phyloP scores from a whole-genome alignment of 2,797 vertebrate species.

The Anabas testudineus region DNA sequence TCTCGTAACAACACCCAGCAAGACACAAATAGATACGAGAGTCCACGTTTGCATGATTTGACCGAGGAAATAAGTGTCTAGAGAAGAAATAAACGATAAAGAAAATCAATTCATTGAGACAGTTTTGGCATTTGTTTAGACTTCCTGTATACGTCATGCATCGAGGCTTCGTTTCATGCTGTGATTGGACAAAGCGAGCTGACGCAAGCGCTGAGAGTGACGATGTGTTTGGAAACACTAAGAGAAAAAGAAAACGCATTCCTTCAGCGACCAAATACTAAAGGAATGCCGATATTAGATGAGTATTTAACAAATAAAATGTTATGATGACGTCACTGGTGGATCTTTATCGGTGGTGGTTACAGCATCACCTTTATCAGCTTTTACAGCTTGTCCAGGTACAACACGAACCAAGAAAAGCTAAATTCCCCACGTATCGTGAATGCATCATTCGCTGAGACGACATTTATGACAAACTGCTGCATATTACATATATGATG shows the following conservation, averaged over 20 bases:
- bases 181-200: constrained; percentile 59
- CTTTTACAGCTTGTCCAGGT: not conserved
- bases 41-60: constrained; percentile 89
- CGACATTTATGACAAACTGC: not conserved
- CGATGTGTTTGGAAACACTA: constrained; percentile 42
- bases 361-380: not conserved
- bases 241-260: rapidly evolving
- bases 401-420: rapidly evolving
- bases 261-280: rapidly evolving
- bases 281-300: not conserved
- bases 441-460: constrained; percentile 23
- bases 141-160: constrained; percentile 71
- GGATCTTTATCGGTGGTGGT: rapidly evolving
- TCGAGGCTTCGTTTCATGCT: constrained; percentile 45
- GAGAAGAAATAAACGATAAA: constrained; percentile 24
- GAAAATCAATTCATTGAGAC: constrained; percentile 25
- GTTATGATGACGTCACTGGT: not conserved
- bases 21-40: constrained; percentile 83
- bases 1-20: constrained; percentile 88
- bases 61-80: not conserved
- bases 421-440: rapidly evolving
- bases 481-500: not conserved
- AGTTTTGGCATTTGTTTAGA: constrained; percentile 9
- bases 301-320: rapidly evolving
- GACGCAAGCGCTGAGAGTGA: not conserved